These are phyloP conservation scores for Tachina grossa DNA, from an alignment of 2,888 invertebrate species.

Conservation along the genomic window DNA sequence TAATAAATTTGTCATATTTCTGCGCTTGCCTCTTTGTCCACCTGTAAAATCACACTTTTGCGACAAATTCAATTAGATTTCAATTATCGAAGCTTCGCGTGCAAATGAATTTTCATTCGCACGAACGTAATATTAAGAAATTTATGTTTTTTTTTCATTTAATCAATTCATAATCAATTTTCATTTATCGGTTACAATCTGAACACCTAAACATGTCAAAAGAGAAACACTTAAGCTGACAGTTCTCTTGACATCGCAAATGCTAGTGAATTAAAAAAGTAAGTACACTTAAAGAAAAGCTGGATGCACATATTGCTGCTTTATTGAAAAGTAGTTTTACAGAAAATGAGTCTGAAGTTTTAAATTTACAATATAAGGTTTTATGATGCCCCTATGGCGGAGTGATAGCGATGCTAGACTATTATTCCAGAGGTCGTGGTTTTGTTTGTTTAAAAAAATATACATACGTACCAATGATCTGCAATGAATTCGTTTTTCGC, in stretches of 20 bases:
- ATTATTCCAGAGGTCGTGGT: too few relatives aligned
- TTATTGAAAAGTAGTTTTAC: too few relatives aligned
- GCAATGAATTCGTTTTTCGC: too few relatives aligned
- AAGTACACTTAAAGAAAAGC: neutral
- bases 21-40: conserved; percentile 13
- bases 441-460: too few relatives aligned
- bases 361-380: too few relatives aligned
- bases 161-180: conserved; percentile 70
- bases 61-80: conserved; percentile 49
- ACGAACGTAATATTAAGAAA: conserved; percentile 15
- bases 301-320: neutral
- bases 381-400: too few relatives aligned
- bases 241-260: conserved; percentile 56
- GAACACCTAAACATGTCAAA: conserved; percentile 71
- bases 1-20: conserved; percentile 60
- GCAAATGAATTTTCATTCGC: neutral
- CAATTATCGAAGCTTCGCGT: conserved; percentile 5
- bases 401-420: too few relatives aligned
- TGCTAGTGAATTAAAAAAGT: conserved; percentile 4
- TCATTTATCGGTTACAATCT: conserved; percentile 69
- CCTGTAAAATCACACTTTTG: conserved; percentile 45
- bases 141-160: conserved; percentile 31
- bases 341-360: too few relatives aligned
- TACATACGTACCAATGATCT: too few relatives aligned
- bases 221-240: conserved; percentile 71